Conservation (phyloP, 2,797 vertebrate genomes). For the Danio kyathit region DNA sequence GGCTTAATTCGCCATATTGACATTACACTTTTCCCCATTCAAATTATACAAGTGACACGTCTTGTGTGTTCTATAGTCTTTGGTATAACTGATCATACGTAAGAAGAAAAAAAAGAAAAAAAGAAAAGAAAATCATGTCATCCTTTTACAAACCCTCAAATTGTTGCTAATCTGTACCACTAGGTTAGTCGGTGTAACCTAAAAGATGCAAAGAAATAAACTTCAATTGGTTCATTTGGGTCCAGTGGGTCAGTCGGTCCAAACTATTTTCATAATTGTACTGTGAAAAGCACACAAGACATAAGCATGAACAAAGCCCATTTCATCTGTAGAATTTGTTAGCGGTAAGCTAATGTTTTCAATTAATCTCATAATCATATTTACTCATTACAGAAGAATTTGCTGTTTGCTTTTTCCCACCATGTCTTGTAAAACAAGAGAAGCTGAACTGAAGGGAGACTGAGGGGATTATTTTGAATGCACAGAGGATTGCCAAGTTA, state of each 20-base stretch:
- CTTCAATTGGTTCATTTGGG: background rate
- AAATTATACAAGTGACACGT: too few species aligned
- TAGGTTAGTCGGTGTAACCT: background rate
- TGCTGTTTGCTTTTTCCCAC: background rate
- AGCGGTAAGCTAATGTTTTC: slow-evolving; percentile 13
- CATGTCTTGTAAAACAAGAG: slow-evolving; percentile 9
- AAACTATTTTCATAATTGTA: background rate
- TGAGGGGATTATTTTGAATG: slow-evolving; percentile 39
- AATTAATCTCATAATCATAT: slow-evolving; percentile 12
- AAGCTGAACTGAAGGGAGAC: slow-evolving; percentile 19
- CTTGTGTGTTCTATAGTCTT: too few species aligned
- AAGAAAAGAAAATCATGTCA: too few species aligned
- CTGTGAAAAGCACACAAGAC: too few species aligned
- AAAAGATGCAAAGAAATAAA: too few species aligned
- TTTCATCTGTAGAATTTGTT: background rate
- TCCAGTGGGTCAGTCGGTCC: background rate
- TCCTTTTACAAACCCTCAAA: too few species aligned
- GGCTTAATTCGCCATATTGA: too few species aligned
- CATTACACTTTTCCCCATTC: too few species aligned
- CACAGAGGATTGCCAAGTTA: slow-evolving; percentile 33
- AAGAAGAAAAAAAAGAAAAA: too few species aligned
- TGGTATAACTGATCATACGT: too few species aligned
- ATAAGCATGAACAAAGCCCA: background rate
- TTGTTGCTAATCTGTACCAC: background rate
- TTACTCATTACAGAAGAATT: slow-evolving; percentile 1